A percentile compares a stretch with the other conserved stretches of the same genome.
phyloP scores from a whole-genome alignment of 2,888 invertebrate genomes.

The Norana najaformis region DNA sequence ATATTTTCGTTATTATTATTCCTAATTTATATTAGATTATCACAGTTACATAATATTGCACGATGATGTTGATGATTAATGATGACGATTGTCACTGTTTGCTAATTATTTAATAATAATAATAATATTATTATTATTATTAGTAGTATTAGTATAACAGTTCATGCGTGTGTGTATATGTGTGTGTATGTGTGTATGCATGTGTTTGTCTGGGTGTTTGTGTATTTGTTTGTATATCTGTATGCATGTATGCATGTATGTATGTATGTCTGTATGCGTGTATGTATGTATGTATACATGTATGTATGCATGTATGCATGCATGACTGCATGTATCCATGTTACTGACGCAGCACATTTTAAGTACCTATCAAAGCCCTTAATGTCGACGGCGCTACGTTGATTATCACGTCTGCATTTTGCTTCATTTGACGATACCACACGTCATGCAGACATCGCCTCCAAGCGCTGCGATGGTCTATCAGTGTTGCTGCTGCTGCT shows the following conservation, averaged over 20 bases:
- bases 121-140: too few relatives aligned
- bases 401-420: neutral
- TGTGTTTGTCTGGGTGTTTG: neutral
- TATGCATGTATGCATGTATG: too few relatives aligned
- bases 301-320: neutral
- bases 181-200: neutral
- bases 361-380: neutral
- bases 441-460: neutral
- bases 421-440: neutral
- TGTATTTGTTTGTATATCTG: too few relatives aligned
- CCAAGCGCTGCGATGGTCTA: neutral
- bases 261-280: too few relatives aligned
- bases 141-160: too few relatives aligned
- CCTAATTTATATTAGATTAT: too few relatives aligned
- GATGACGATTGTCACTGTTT: neutral
- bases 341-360: too few relatives aligned
- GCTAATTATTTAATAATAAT: too few relatives aligned
- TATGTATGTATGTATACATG: too few relatives aligned
- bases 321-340: neutral
- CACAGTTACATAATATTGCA: neutral
- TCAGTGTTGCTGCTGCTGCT: neutral
- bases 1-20: too few relatives aligned
- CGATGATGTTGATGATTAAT: slow-evolving; percentile 22
- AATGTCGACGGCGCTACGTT: too few relatives aligned
- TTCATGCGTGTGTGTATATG: neutral